phyloP scores from a whole-genome alignment of 1,140 invertebrate species.

The Hyposmocoma kahamanoa region DNA sequence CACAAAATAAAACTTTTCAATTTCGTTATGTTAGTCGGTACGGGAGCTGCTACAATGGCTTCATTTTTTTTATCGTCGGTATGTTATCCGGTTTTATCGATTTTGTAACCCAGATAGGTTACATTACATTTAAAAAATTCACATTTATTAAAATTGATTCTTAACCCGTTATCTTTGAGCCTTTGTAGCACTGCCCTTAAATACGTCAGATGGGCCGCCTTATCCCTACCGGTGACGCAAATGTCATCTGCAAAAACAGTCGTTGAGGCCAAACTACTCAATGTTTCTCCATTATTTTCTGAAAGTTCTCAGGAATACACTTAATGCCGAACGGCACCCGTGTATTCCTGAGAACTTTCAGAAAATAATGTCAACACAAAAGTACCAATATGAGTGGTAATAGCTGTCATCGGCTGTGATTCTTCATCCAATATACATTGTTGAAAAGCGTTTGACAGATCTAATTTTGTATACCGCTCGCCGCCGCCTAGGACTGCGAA shows the following conservation, averaged over 20 bases:
- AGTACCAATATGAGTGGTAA: conserved; percentile 33
- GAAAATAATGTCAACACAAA: too few species aligned
- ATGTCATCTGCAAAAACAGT: conserved; percentile 28
- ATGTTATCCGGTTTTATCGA: conserved; percentile 25
- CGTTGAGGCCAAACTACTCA: conserved; percentile 16
- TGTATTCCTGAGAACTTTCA: too few species aligned
- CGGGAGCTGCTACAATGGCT: conserved; percentile 14
- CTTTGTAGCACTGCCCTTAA: conserved; percentile 8
- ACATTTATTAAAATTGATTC: conserved; percentile 33
- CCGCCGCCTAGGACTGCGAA: conserved; percentile 17
- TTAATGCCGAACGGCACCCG: conserved; percentile 29
- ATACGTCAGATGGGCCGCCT: conserved; percentile 15
- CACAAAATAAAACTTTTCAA: conserved; percentile 39
- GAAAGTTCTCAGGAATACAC: conserved; percentile 30
- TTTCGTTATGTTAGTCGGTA: conserved; percentile 23
- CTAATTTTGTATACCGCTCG: conserved; percentile 32
- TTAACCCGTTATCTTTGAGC: conserved; percentile 13
- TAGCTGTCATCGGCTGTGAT: conserved; percentile 26
- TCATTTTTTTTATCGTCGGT: conserved; percentile 21
- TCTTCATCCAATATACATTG: conserved; percentile 20
- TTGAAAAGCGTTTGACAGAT: conserved; percentile 24
- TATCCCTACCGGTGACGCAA: conserved; percentile 16
- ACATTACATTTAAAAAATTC: conserved; percentile 29
- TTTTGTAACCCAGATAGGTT: conserved; percentile 29
- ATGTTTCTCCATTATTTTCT: conserved; percentile 28